Evolutionary conservation across 2,797 vertebrate genomes (phyloP).

Genomic region (Cottoperca gobio): DNA sequence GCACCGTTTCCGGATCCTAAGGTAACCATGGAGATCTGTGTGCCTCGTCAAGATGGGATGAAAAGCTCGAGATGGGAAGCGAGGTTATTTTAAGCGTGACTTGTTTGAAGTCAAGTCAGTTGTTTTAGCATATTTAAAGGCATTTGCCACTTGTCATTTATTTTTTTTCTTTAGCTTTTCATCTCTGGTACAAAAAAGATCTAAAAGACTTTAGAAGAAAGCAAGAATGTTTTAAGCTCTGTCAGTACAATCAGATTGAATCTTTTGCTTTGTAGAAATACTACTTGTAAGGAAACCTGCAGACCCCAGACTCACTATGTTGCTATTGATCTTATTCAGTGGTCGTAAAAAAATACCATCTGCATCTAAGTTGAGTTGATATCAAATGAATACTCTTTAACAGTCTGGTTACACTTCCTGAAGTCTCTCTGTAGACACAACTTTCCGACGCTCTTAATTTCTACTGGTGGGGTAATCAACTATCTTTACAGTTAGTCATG

Average conservation of each 20-base stretch:
- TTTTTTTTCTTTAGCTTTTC: slow-evolving; percentile 21
- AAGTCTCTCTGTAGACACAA: slow-evolving; percentile 25
- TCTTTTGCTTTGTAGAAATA: slow-evolving; percentile 22
- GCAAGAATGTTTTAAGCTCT: slow-evolving; percentile 1
- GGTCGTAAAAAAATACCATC: slow-evolving; percentile 15
- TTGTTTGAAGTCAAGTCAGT: slow-evolving; percentile 39
- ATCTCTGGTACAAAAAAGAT: slow-evolving; percentile 2
- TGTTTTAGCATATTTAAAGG: slow-evolving; percentile 45
- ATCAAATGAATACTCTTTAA: slow-evolving; percentile 9
- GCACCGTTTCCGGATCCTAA: slow-evolving; percentile 65
- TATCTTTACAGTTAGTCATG: slow-evolving; percentile 64
- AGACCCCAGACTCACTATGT: slow-evolving; percentile 13
- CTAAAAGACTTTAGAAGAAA: slow-evolving; percentile 11
- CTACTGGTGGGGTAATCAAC: slow-evolving; percentile 41
- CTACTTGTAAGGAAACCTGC: background rate
- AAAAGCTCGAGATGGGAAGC: slow-evolving; percentile 56
- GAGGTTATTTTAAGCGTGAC: slow-evolving; percentile 59
- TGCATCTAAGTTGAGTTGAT: slow-evolving; percentile 15
- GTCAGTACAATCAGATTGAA: slow-evolving; percentile 1
- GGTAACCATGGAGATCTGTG: slow-evolving; percentile 79
- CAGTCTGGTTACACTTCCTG: slow-evolving; percentile 26
- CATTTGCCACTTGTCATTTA: slow-evolving; percentile 11
- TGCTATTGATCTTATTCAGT: slow-evolving; percentile 14
- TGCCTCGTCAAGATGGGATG: slow-evolving; percentile 49
- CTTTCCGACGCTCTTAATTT: slow-evolving; percentile 39